Conservation (phyloP, 2,113 vertebrate genomes). For the Marcusenius ussheri region DNA sequence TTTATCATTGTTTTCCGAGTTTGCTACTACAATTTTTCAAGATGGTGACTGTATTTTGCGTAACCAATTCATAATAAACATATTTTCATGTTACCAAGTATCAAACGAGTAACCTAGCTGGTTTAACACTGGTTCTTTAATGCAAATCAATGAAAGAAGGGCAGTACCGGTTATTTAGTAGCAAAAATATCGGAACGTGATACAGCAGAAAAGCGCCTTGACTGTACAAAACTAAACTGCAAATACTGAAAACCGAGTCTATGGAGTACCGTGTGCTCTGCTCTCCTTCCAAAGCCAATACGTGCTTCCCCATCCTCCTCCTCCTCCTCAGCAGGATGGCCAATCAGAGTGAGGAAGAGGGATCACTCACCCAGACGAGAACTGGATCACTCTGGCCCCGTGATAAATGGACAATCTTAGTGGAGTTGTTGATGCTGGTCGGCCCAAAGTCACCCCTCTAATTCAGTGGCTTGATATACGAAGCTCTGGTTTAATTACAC, state of each 20-base stretch:
- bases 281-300: neutral
- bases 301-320: neutral
- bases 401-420: conserved; percentile 21
- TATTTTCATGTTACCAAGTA: neutral
- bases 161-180: neutral
- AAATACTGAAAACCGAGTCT: neutral
- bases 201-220: neutral
- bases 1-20: neutral
- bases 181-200: neutral
- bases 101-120: neutral
- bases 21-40: neutral
- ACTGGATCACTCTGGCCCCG: neutral
- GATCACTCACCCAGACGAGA: conserved; percentile 9
- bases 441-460: conserved; percentile 33
- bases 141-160: neutral
- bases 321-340: neutral
- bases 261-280: neutral
- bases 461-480: conserved; percentile 31
- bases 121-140: neutral
- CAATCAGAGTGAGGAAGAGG: neutral
- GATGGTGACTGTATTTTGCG: neutral
- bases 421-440: conserved; percentile 20
- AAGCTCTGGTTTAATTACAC: conserved; percentile 29
- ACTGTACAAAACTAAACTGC: neutral
- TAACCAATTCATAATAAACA: neutral